Evolutionary conservation across 2,888 invertebrate species (phyloP), one percentile per base, ranked within the genome.

Genomic region (Adela reaumurella): DNA sequence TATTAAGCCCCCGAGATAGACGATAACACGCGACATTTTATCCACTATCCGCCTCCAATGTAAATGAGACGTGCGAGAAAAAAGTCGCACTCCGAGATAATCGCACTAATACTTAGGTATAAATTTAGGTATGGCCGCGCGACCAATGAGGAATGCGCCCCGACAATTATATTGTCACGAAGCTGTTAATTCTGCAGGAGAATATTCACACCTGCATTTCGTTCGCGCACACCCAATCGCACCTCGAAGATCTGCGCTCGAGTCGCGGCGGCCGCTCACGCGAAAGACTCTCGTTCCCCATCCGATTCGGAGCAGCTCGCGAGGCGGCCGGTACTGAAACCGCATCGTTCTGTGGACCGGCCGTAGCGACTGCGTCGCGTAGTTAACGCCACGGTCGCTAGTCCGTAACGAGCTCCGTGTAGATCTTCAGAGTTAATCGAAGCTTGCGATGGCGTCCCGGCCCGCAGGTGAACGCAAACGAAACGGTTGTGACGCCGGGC

Each of bases 141-240:
- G 29, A 17, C 68, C 68, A 69, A 68, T 71, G 70, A 68, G 68
- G 69, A 65, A 68, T 70, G 70, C 70, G 45, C 50, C 48, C 63
- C 66, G 65, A 73, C 74, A 77, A 77, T 77, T 77, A 77, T 74
- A 74, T 72, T 74, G 76, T 77, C 76, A 76, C 74, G 74, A 74
- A 68, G 64, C 64, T 56, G 55, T 53, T 51, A 53, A 52, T 49
- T 35, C 35, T 35, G 35, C 35, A 14, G 35, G 35, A 8, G 35
- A 35, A 35, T 35, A 35, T 35, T 35, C 35, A 35, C 35, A 35
- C 35, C 35, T 35, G 35, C 35, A 35, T 35, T 35, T 35, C 35
- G 35, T 35, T 35, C 35, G 35, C 35, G 35, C 35, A 35, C 14
- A 14, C 35, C 11, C 35, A 14, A 35, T 35, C 35, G 8, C 35